These are phyloP conservation scores for Cotesia typhae DNA, from an alignment of 1,140 invertebrate genomes.

Conservation along the genomic window DNA sequence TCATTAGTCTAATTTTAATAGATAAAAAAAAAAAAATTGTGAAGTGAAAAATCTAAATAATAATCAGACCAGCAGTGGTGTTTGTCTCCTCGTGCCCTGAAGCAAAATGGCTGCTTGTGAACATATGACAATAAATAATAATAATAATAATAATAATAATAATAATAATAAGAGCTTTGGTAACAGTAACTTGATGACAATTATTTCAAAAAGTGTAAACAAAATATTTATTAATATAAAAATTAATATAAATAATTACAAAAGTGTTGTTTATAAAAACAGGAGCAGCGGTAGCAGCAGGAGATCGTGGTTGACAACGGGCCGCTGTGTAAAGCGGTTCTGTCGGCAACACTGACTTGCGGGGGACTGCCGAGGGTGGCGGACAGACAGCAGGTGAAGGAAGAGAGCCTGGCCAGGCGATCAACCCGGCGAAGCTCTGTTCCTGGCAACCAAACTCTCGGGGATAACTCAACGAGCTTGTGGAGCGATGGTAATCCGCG, in stretches of 20 bases:
- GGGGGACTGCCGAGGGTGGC: slow-evolving; percentile 36
- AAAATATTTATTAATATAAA: no score
- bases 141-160: no score
- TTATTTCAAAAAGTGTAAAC: no score
- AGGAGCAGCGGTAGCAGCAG: not conserved
- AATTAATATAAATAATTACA: slow-evolving; percentile 24
- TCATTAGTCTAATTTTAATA: no score
- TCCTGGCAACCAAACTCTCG: slow-evolving; percentile 25
- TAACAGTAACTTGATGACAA: no score
- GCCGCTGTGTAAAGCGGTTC: slow-evolving; percentile 15
- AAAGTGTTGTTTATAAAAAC: not conserved
- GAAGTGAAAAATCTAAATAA: not conserved
- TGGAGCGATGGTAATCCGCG: slow-evolving; percentile 37
- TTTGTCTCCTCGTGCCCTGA: slow-evolving; percentile 29
- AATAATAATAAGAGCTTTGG: no score
- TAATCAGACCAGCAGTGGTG: not conserved
- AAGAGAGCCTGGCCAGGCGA: slow-evolving; percentile 19
- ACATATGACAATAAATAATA: slow-evolving; percentile 61
- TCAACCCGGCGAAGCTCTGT: not conserved
- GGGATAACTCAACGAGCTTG: not conserved
- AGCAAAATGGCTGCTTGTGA: slow-evolving; percentile 58
- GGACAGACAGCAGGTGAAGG: slow-evolving; percentile 19
- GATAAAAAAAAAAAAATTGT: not conserved
- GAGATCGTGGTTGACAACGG: slow-evolving; percentile 1
- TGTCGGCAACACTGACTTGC: slow-evolving; percentile 30